Conservation (phyloP, 2,888 invertebrate genomes). For the Danaus chrysippus region DNA sequence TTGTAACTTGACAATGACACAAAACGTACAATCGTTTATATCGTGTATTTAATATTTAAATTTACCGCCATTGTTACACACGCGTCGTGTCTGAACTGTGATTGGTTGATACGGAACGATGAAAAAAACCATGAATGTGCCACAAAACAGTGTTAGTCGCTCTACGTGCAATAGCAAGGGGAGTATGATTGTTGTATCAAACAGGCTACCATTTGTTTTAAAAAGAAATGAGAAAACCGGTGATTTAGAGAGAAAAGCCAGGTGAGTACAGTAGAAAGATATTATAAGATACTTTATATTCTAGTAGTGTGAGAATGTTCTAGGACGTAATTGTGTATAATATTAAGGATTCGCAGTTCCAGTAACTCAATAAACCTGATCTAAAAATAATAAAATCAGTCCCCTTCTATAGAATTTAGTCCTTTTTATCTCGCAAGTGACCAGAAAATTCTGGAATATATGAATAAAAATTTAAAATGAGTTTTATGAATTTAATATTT, state of each 20-base stretch:
- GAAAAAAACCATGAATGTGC: slow-evolving; percentile 59
- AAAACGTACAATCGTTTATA: slow-evolving; percentile 36
- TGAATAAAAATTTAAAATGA: no score
- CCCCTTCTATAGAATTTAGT: no score
- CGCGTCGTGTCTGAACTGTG: slow-evolving; percentile 59
- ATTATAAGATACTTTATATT: neutral
- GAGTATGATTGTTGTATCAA: slow-evolving; percentile 94
- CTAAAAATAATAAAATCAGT: slow-evolving; percentile 10
- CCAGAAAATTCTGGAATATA: no score
- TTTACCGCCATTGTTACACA: slow-evolving; percentile 61
- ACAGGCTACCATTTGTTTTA: slow-evolving; percentile 92
- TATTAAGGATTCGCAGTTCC: slow-evolving; percentile 10
- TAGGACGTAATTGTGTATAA: neutral
- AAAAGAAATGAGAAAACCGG: slow-evolving; percentile 86
- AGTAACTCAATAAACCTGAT: slow-evolving; percentile 9
- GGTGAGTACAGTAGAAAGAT: slow-evolving; percentile 73
- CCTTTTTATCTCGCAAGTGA: no score
- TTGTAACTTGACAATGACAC: slow-evolving; percentile 49
- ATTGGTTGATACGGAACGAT: slow-evolving; percentile 61
- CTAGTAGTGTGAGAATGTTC: neutral
- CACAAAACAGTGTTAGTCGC: slow-evolving; percentile 54
- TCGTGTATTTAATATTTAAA: slow-evolving; percentile 50
- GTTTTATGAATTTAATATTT: no score
- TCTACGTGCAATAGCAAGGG: slow-evolving; percentile 79
- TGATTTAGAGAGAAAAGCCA: slow-evolving; percentile 88